Conservation (phyloP, 2,888 invertebrate genomes). For the Unio pictorum region DNA sequence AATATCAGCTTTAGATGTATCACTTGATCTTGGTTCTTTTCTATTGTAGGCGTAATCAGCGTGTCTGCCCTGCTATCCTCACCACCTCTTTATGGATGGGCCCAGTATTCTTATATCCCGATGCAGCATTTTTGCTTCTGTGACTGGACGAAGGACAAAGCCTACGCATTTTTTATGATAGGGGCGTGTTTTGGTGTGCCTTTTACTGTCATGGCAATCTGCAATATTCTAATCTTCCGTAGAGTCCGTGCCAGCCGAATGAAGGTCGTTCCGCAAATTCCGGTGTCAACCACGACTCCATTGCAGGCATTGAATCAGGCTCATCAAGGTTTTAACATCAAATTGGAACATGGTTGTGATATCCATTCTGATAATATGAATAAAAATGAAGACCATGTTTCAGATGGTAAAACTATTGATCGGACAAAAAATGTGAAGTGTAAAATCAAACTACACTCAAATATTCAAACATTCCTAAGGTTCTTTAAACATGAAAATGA, state of each 20-base stretch:
- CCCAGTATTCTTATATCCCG: slow-evolving; percentile 51
- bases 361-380: no score
- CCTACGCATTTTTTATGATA: slow-evolving; percentile 66
- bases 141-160: slow-evolving; percentile 52
- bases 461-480: no score
- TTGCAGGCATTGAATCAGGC: no score
- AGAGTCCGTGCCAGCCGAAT: slow-evolving; percentile 43
- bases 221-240: slow-evolving; percentile 52
- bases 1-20: no score
- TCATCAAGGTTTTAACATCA: no score
- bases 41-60: slow-evolving; percentile 51
- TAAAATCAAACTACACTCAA: no score
- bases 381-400: no score
- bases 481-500: no score
- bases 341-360: no score
- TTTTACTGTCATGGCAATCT: slow-evolving; percentile 57
- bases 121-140: slow-evolving; percentile 63
- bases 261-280: slow-evolving; percentile 9
- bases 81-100: slow-evolving; percentile 64
- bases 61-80: slow-evolving; percentile 49
- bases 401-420: no score
- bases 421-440: no score
- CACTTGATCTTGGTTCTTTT: neutral
- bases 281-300: no score
- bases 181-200: slow-evolving; percentile 62